Base-by-base conservation (phyloP, 2,888 invertebrate genomes). In the Andrena fulva region DNA sequence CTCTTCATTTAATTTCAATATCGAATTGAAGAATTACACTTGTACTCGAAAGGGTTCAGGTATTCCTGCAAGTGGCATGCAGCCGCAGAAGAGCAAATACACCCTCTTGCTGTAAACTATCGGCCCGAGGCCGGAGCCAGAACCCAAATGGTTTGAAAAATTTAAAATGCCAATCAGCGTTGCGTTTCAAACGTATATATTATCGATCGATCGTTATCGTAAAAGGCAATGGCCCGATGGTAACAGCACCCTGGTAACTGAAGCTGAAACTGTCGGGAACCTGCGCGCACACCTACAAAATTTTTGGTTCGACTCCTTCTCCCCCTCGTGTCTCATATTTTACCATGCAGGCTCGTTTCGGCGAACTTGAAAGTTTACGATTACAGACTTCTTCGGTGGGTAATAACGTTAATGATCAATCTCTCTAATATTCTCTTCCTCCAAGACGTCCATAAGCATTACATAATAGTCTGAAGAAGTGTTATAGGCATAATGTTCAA, bases 91-190 rank as follows among this genome's bases (percentile, higher is more conserved):
- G 74, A 60, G 75, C 35, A 83, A 77, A 77, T 52, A 71, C 62
- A 72, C 73, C 78, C 78, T 74, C 50, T 33, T 33, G 33, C 69
- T 62, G 69, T 74, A 81, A 83, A 82, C 77, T 82, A 80, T 80
- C 77, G 66, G 64, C 67, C 66, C 42, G 62, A 54, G 71, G 50
- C 62, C 67, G 80, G 54, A 82, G 77, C 83, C 80, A 80, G 82
- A 77, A 85, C 88, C 79, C 88, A 90, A 92, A 93, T 91, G 92
- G 90, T 82, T 87, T 91, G 91, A 87, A 89, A 92, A 93, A 93
- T 93, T 92, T 91, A 91, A 91, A 92, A 91, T 89, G 89, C 91
- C 91, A 92, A 92, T 93, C 92, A 92, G 90, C 86, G 86, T 83
- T 91, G 88, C 91, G 89, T 90, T 89, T 86, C 90, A 90, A 88